Conservation (phyloP, 2,888 invertebrate species). For the Cheilosia urbana region DNA sequence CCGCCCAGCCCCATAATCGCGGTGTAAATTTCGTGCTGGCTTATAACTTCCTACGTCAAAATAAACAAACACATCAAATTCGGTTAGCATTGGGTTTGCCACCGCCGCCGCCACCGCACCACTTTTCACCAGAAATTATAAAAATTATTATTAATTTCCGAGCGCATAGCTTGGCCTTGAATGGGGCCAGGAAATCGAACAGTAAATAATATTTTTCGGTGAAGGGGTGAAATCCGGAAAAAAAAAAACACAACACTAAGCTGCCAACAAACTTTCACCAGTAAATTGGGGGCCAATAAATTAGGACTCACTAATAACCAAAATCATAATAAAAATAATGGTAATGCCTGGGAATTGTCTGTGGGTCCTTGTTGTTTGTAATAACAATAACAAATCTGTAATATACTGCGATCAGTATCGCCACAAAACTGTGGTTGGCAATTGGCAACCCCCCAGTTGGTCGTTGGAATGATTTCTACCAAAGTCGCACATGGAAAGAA, state of each 20-base stretch:
- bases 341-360: conserved; percentile 42
- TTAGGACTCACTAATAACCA: conserved; percentile 61
- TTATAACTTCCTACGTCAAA: conserved; percentile 1
- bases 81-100: background rate
- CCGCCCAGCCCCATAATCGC: background rate
- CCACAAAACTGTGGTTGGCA: conserved; percentile 27
- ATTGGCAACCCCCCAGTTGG: conserved; percentile 41
- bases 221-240: conserved; percentile 12
- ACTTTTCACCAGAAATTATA: conserved; percentile 30
- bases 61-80: conserved; percentile 36
- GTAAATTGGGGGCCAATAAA: conserved; percentile 51
- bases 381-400: conserved; percentile 61
- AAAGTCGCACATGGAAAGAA: conserved; percentile 45
- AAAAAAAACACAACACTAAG: conserved; percentile 5
- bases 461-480: conserved; percentile 50
- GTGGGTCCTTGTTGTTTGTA: conserved; percentile 45
- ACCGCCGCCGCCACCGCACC: conserved; percentile 4
- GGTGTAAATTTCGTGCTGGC: conserved; percentile 36
- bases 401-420: conserved; percentile 30
- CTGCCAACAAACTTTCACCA: conserved; percentile 45
- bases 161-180: conserved; percentile 1
- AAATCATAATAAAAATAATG: conserved; percentile 55
- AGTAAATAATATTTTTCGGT: conserved; percentile 3
- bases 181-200: conserved; percentile 1
- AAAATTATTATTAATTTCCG: conserved; percentile 55